Evolutionary conservation across 2,888 invertebrate species (phyloP).

Genomic region (Conchocele bisecta): DNA sequence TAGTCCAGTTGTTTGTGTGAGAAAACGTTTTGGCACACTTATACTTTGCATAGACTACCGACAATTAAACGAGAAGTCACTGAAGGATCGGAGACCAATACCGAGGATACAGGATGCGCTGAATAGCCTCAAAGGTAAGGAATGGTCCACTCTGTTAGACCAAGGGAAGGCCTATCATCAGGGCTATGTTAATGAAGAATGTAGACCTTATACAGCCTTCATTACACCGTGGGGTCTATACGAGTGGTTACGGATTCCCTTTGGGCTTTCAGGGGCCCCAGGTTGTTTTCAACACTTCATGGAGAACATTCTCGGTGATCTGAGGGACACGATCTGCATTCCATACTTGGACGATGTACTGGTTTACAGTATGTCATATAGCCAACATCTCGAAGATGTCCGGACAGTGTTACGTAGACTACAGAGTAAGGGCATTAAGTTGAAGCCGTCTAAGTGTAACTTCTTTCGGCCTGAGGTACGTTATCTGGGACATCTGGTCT

Average conservation of each 20-base stretch:
- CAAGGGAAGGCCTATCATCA: constrained; percentile 58
- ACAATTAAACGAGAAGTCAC: constrained; percentile 41
- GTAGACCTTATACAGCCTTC: constrained; percentile 45
- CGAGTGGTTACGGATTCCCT: constrained; percentile 51
- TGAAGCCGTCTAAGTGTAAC: constrained; percentile 50
- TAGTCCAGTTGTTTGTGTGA: constrained; percentile 52
- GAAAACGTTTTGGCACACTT: constrained; percentile 48
- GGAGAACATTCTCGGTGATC: constrained; percentile 32
- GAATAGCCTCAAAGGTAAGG: constrained; percentile 39
- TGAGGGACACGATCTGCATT: constrained; percentile 36
- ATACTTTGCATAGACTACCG: constrained; percentile 54
- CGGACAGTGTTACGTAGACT: constrained; percentile 44
- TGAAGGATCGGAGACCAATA: constrained; percentile 33
- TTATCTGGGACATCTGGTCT: constrained; percentile 51
- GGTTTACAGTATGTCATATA: constrained; percentile 44
- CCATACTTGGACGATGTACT: constrained; percentile 56
- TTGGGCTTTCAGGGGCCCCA: constrained; percentile 46
- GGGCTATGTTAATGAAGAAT: constrained; percentile 43
- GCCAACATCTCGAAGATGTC: constrained; percentile 48
- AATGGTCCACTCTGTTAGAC: constrained; percentile 49
- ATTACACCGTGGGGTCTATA: constrained; percentile 48
- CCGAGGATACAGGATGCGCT: constrained; percentile 55
- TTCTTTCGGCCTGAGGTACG: constrained; percentile 47
- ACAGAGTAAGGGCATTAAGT: constrained; percentile 39
- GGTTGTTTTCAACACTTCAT: constrained; percentile 46